Conservation (phyloP, 2,113 vertebrate species). For the Sprattus sprattus region DNA sequence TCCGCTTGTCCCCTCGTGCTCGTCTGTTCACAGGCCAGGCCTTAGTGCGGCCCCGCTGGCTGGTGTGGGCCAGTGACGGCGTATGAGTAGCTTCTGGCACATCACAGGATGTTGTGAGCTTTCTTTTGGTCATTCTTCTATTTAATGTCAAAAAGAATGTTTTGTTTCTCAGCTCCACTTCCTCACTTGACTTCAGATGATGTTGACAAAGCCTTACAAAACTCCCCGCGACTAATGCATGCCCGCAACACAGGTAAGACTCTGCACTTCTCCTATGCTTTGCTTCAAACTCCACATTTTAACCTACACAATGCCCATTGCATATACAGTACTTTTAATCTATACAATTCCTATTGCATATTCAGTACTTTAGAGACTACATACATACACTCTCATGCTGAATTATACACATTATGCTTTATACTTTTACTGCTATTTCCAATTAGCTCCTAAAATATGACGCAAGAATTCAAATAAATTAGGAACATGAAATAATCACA, state of each 20-base stretch:
- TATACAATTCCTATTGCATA: too few species aligned
- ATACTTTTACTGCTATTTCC: background rate
- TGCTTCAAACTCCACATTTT: background rate
- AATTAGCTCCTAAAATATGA: background rate
- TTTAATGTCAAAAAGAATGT: constrained; percentile 54
- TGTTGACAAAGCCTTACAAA: constrained; percentile 94
- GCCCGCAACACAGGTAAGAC: constrained; percentile 91
- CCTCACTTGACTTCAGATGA: constrained; percentile 95
- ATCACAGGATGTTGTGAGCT: constrained; percentile 43
- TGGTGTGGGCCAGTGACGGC: background rate
- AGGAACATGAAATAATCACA: too few species aligned
- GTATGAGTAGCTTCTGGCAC: background rate
- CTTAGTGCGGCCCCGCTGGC: background rate
- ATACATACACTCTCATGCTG: background rate
- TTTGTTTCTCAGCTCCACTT: constrained; percentile 86
- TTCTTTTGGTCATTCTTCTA: constrained; percentile 39
- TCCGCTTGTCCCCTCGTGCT: background rate
- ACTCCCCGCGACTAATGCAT: constrained; percentile 93
- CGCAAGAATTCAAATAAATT: too few species aligned
- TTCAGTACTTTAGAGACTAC: too few species aligned
- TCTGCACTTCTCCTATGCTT: constrained; percentile 20
- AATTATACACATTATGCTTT: background rate
- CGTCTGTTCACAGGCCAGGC: background rate
- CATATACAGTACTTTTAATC: background rate
- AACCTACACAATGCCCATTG: background rate